These are phyloP conservation scores for Drosophila differens DNA, from an alignment of 2,888 invertebrate species.

Conservation along the genomic window DNA sequence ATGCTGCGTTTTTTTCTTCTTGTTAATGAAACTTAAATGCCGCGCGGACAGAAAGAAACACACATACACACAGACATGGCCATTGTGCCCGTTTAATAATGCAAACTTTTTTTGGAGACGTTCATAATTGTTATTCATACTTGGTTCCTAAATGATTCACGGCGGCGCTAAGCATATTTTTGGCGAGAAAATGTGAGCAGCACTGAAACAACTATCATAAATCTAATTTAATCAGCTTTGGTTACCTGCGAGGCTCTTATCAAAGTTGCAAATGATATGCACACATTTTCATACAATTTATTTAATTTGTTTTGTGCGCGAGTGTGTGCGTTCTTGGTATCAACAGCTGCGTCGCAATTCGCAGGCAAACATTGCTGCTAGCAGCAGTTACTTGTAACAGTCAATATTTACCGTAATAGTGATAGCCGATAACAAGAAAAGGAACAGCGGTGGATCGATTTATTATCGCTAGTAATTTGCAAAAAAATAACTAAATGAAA, in stretches of 20 bases:
- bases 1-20: constrained; percentile 36
- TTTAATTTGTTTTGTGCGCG: background rate
- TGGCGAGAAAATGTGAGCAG: constrained; percentile 18
- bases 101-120: constrained; percentile 46
- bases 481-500: background rate
- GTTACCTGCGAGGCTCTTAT: constrained; percentile 48
- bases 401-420: constrained; percentile 15
- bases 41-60: background rate
- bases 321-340: background rate
- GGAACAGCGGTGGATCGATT: constrained; percentile 3
- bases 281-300: constrained; percentile 44
- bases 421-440: constrained; percentile 37
- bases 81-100: constrained; percentile 44
- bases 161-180: constrained; percentile 17
- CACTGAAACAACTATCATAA: constrained; percentile 61
- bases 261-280: constrained; percentile 65
- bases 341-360: constrained; percentile 59
- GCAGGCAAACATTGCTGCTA: constrained; percentile 12
- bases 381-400: constrained; percentile 16
- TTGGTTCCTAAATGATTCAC: constrained; percentile 39
- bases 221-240: constrained; percentile 68
- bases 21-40: constrained; percentile 63
- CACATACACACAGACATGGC: constrained; percentile 14
- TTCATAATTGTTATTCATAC: constrained; percentile 43
- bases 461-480: constrained; percentile 5